Evolutionary conservation across 2,888 invertebrate species (phyloP).

Genomic region (Amblyjoppa fuscipennis): DNA sequence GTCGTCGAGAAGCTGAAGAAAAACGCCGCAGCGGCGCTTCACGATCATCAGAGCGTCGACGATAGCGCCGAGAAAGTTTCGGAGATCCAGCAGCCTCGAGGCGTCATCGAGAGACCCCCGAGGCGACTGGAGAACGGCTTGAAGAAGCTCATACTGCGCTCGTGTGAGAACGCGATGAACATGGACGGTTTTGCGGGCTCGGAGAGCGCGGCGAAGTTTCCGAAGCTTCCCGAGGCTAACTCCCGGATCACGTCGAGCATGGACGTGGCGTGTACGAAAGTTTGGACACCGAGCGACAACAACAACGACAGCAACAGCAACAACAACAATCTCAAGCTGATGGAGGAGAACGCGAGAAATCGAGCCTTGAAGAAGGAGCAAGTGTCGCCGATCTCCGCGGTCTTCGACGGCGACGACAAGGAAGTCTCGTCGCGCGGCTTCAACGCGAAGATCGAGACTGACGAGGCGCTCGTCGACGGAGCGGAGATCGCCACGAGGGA

Average conservation of each 20-base stretch:
- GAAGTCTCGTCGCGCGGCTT: constrained; percentile 8
- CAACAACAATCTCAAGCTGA: constrained; percentile 65
- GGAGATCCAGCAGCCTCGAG: constrained; percentile 23
- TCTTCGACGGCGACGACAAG: constrained; percentile 3
- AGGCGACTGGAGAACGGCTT: constrained; percentile 76
- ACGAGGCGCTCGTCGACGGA: not conserved
- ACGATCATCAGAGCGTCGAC: constrained; percentile 69
- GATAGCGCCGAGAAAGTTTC: constrained; percentile 51
- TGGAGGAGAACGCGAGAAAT: constrained; percentile 43
- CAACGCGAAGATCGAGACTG: constrained; percentile 1
- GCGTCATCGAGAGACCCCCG: constrained; percentile 55
- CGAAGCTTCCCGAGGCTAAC: not conserved
- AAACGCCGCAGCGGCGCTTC: constrained; percentile 78
- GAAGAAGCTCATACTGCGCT: constrained; percentile 78
- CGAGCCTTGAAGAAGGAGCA: constrained; percentile 51
- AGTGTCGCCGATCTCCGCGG: constrained; percentile 27
- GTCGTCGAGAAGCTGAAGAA: constrained; percentile 83
- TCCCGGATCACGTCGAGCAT: not conserved
- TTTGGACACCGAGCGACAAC: constrained; percentile 58
- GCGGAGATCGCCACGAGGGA: constrained; percentile 3
- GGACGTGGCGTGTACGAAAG: constrained; percentile 25
- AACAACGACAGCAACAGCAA: constrained; percentile 74
- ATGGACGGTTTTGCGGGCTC: constrained; percentile 33
- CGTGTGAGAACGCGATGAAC: constrained; percentile 73
- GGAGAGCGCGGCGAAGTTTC: constrained; percentile 1